Percentiles rank a stretch among this genome's conserved stretches.
These are phyloP conservation scores for Eubucco bourcierii DNA, from an alignment of 2,113 vertebrate genomes.

Conservation along the genomic window DNA sequence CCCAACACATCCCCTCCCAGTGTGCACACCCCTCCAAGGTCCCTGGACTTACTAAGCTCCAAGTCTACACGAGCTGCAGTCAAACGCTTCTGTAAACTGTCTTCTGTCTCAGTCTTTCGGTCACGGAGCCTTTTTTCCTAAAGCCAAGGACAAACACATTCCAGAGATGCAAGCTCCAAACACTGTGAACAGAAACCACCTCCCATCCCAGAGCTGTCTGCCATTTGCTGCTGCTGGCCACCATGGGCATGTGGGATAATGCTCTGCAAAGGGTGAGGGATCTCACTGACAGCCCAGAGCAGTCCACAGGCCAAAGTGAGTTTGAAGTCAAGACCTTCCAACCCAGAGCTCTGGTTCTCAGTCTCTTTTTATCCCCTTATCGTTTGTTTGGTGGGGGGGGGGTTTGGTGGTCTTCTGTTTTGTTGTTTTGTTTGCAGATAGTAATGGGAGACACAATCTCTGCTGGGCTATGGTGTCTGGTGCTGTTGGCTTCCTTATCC, in stretches of 20 bases:
- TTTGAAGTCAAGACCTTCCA: neutral
- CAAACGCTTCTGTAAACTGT: constrained; percentile 87
- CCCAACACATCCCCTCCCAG: fast-evolving
- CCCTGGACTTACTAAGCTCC: constrained; percentile 86
- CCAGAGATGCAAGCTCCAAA: fast-evolving
- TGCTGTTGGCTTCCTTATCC: neutral
- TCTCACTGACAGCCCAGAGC: neutral
- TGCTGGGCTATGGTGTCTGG: neutral
- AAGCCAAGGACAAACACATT: fast-evolving
- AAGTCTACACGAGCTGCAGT: constrained; percentile 80
- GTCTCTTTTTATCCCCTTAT: neutral
- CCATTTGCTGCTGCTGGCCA: neutral
- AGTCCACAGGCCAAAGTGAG: neutral
- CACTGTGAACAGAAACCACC: neutral
- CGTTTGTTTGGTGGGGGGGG: too few species aligned
- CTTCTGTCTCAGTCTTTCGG: constrained; percentile 90
- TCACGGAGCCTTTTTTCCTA: constrained; percentile 90
- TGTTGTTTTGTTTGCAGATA: neutral
- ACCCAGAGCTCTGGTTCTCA: neutral
- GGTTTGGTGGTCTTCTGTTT: too few species aligned
- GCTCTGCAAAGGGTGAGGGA: neutral
- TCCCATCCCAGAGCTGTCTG: neutral
- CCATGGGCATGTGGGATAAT: fast-evolving
- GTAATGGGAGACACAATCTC: neutral
- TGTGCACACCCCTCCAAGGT: neutral